Percentiles rank a stretch among this genome's conserved stretches.
These are phyloP conservation scores for Drosophila suboccidentalis DNA, from an alignment of 2,888 invertebrate species.

Conservation along the genomic window DNA sequence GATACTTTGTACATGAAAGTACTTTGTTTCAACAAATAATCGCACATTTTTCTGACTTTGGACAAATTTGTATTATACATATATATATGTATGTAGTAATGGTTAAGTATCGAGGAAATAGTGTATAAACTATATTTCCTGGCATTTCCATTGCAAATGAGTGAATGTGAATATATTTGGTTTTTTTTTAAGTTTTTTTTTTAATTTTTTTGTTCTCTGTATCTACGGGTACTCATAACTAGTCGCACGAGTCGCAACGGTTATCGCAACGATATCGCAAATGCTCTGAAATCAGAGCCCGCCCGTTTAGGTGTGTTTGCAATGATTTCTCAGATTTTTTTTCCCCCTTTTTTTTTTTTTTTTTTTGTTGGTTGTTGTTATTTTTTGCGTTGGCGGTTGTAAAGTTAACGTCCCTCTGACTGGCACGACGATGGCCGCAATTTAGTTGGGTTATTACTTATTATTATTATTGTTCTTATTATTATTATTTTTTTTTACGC, in stretches of 20 bases:
- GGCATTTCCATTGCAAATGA: neutral
- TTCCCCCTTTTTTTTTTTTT: neutral
- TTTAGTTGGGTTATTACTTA: slow-evolving; percentile 44
- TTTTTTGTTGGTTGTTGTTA: neutral
- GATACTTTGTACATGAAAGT: no score
- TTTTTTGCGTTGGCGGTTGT: slow-evolving; percentile 48
- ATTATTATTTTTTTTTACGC: slow-evolving; percentile 22
- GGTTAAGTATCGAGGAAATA: neutral
- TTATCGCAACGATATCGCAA: slow-evolving; percentile 71
- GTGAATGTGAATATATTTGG: slow-evolving; percentile 1
- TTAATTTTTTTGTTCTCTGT: slow-evolving; percentile 2
- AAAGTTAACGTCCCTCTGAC: slow-evolving; percentile 45
- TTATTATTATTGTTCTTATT: slow-evolving; percentile 42
- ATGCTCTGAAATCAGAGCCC: slow-evolving; percentile 63
- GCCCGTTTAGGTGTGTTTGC: slow-evolving; percentile 67
- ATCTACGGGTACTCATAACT: slow-evolving; percentile 25
- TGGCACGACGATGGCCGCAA: slow-evolving; percentile 44
- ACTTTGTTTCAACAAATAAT: no score
- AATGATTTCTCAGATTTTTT: slow-evolving; percentile 69
- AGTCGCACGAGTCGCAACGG: slow-evolving; percentile 27
- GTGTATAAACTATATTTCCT: neutral
- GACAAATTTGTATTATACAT: no score
- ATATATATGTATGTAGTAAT: no score
- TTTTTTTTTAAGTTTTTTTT: neutral
- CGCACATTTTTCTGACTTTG: no score